Evolutionary conservation across 2,113 vertebrate genomes (phyloP).

Genomic region (Donacobius atricapilla): DNA sequence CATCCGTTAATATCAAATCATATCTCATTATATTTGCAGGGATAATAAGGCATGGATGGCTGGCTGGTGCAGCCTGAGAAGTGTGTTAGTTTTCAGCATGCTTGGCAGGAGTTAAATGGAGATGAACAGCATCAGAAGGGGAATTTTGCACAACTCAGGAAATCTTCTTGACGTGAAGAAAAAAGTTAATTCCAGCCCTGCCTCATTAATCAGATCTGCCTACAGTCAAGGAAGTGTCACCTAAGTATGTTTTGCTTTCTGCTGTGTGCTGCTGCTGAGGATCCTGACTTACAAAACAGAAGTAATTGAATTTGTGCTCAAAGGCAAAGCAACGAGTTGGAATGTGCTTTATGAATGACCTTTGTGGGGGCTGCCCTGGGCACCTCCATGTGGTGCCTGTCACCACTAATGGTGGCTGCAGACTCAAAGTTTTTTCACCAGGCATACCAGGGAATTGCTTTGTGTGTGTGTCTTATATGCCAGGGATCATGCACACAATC

Average conservation of each 20-base stretch:
- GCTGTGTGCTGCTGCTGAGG: slow-evolving; percentile 45
- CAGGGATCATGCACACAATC: not conserved
- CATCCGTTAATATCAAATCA: slow-evolving; percentile 64
- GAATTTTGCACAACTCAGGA: slow-evolving; percentile 25
- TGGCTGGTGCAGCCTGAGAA: slow-evolving; percentile 24
- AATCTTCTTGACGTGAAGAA: slow-evolving; percentile 45
- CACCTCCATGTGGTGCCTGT: slow-evolving; percentile 38
- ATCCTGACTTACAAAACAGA: slow-evolving; percentile 61
- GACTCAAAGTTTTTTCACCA: not conserved
- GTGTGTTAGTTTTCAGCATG: slow-evolving; percentile 31
- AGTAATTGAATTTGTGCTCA: slow-evolving; percentile 56
- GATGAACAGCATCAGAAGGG: slow-evolving; percentile 37
- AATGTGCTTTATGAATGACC: slow-evolving; percentile 57
- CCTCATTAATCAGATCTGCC: slow-evolving; percentile 75
- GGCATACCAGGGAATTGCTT: not conserved
- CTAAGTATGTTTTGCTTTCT: slow-evolving; percentile 58
- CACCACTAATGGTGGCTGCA: slow-evolving; percentile 11
- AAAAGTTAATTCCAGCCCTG: slow-evolving; percentile 70
- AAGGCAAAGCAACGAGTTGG: not conserved
- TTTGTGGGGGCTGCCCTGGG: slow-evolving; percentile 45
- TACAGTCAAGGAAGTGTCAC: slow-evolving; percentile 62
- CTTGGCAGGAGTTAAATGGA: slow-evolving; percentile 60
- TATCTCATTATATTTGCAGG: slow-evolving; percentile 64
- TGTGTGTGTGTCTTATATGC: not conserved
- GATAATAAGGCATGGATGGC: slow-evolving; percentile 63